Base-by-base conservation (phyloP, 2,888 invertebrate species). In the Operophtera brumata region DNA sequence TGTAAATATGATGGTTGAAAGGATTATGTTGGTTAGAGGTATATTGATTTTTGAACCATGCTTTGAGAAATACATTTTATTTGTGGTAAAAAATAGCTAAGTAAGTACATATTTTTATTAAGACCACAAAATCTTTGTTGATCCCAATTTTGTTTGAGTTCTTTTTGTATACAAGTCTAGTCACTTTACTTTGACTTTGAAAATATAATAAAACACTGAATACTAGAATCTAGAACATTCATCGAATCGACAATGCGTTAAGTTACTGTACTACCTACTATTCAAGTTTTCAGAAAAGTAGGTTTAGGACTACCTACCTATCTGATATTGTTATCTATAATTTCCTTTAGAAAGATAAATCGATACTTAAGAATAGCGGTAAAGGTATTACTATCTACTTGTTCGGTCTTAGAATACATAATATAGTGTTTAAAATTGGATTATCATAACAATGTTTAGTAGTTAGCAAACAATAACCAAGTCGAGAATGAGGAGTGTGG, bases 381-480 rank as follows among this genome's bases (percentile, higher is more conserved):
- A 30, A 9, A 30, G 9, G 11, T 34, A 6, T 34, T 11, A 34
- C 9, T 39, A 14, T 30, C 39, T 6, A 35, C 44, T 3, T 20
- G 11, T 34, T 6, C 10, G 25, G 14, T 20, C 20, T 32, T 44
- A 32, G 11, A 25, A 25, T 40, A 40, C 25, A 48, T 26, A 11
- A 6, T 40, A 47, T 26, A 28, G 8, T 49, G 46, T 58, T 60
- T 54, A 54, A 60, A 57, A 58, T 58, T 32, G 46, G 13, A 64
- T 61, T 64, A 49, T 56, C 59, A 62, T 66, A 60, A 62, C 57
- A 73, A 64, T 65, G 59, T 51, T 44, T 48, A 40, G 49, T 57
- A 59, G 64, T 66, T 62, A 61, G 64, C 65, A 70, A 65, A 73
- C 71, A 73, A 74, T 74, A 70, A 68, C 65, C 61, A 66, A 64